Evolutionary conservation across 2,113 vertebrate species (phyloP), one percentile per base, ranked within the genome.

Genomic region (Macrotis lagotis): DNA sequence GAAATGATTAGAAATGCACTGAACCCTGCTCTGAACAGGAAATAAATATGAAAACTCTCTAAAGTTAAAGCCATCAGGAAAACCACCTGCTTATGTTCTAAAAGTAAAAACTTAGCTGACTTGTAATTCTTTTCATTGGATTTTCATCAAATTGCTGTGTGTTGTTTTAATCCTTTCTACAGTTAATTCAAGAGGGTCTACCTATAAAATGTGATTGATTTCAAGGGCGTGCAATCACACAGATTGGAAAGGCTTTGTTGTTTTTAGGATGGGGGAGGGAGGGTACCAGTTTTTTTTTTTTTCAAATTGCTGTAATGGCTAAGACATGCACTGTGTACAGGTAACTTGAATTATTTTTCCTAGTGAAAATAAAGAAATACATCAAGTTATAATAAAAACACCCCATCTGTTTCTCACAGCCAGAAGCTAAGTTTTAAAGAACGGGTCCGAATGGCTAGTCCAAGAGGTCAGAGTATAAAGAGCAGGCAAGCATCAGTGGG

Each of bases 371-470:
- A 0, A 50, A 93, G 59, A 44, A 93, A 89, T 37, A 50, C 88
- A 94, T 94, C 74, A 92, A 94, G n/a, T 16, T 92, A 92, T 89
- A 97, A 94, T 99, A 97, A 83, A 83, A 98, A 92, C 49, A 0
- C 44, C 37, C 95, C 93, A 24, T 98, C 90, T 98, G 95, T 97
- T 96, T 97, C 97, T 95, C 97, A 96, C 98, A 99, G 99, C 98
- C 99, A 99, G 98, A 99, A 99, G 98, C 97, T 99, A 96, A 99
- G 99, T 97, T 99, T 99, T 89, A 99, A 99, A 97, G 99, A 99
- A 94, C 98, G 99, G 1, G 99, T 99, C 51, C 99, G 99, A 95
- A 99, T 99, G 99, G 99, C 99, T 93, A 99, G 99, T 96, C 99
- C 99, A 0, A 98, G 99, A n/a, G 99, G 99, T 94, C 99, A 99